phyloP scores from a whole-genome alignment of 2,888 invertebrate species.

The Laothoe populi region DNA sequence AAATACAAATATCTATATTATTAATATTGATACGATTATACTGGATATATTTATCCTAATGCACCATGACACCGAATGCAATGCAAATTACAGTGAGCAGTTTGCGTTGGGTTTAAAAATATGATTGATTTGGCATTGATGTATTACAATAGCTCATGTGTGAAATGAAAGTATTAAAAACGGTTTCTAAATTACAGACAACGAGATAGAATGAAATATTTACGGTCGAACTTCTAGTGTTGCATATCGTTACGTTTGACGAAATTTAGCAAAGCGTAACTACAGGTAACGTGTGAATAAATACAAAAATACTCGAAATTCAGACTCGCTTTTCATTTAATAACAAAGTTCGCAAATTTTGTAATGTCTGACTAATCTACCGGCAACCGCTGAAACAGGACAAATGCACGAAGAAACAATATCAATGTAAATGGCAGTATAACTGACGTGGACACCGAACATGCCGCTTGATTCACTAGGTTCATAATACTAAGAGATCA shows the following conservation, averaged over 20 bases:
- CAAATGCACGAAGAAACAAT: constrained; percentile 35
- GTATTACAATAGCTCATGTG: constrained; percentile 18
- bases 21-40: background rate
- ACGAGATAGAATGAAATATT: constrained; percentile 8
- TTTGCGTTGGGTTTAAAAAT: constrained; percentile 31
- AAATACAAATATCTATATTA: background rate
- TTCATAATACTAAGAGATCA: constrained; percentile 34
- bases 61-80: background rate
- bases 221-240: constrained; percentile 22
- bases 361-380: constrained; percentile 39
- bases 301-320: constrained; percentile 59
- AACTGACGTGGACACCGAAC: constrained; percentile 29
- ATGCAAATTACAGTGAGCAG: constrained; percentile 16
- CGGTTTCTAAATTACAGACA: background rate
- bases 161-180: constrained; percentile 42
- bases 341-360: constrained; percentile 37
- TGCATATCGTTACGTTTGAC: constrained; percentile 55
- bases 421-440: constrained; percentile 37
- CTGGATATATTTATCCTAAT: background rate
- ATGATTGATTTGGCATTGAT: constrained; percentile 40
- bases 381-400: constrained; percentile 35
- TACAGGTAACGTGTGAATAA: constrained; percentile 61
- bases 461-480: constrained; percentile 34
- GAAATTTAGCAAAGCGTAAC: constrained; percentile 62
- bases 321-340: constrained; percentile 29